Evolutionary conservation across 1,140 invertebrate genomes (phyloP).

Genomic region (Pemphigus obesinymphae): DNA sequence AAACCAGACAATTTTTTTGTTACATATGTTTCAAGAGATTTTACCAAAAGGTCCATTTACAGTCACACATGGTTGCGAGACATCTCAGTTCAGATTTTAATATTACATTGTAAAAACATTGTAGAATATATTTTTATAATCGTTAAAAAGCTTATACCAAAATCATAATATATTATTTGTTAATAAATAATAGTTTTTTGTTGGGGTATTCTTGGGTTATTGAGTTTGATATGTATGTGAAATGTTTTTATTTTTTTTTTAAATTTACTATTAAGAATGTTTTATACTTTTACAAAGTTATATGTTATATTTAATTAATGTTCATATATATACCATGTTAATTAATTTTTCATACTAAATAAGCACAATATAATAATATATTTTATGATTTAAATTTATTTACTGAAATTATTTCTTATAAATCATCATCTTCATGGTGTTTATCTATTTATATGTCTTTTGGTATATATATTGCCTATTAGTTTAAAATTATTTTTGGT

Average conservation of each 20-base stretch:
- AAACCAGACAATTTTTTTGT: constrained; percentile 47
- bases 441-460: neutral
- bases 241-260: neutral
- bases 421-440: neutral
- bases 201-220: constrained; percentile 9
- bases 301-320: constrained; percentile 17
- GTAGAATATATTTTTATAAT: neutral
- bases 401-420: neutral
- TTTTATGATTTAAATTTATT: neutral
- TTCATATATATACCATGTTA: neutral
- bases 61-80: constrained; percentile 49
- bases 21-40: constrained; percentile 53
- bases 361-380: constrained; percentile 1
- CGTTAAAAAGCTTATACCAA: constrained; percentile 31
- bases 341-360: neutral
- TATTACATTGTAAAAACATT: constrained; percentile 34
- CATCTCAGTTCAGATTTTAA: constrained; percentile 37
- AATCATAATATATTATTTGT: constrained; percentile 20
- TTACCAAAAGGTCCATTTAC: constrained; percentile 54
- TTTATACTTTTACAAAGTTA: neutral
- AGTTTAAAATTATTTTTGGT: neutral
- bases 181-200: constrained; percentile 23
- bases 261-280: neutral
- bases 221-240: neutral
- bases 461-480: neutral